phyloP scores from a whole-genome alignment of 2,797 vertebrate genomes.

The Mareca strepera region DNA sequence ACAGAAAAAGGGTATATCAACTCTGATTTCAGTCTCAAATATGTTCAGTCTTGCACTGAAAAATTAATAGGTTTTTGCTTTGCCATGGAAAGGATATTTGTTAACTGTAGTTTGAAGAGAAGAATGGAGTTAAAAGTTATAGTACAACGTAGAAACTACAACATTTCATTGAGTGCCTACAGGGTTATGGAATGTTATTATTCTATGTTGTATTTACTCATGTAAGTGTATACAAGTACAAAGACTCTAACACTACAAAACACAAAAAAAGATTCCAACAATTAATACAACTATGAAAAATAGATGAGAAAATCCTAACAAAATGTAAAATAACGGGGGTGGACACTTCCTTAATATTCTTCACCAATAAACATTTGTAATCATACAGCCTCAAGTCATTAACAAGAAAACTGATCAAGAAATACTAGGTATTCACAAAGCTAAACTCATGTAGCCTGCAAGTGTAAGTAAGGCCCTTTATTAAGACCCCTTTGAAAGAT shows the following conservation, averaged over 20 bases:
- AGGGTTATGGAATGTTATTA: not conserved
- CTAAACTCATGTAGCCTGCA: not conserved
- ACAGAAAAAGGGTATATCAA: not conserved
- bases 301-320: not conserved
- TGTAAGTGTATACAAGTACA: not conserved
- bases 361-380: not conserved
- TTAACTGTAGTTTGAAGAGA: not conserved
- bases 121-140: not conserved
- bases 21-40: not conserved
- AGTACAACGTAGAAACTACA: not conserved
- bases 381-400: not conserved
- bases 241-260: not conserved
- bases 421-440: not conserved
- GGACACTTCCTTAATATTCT: not conserved
- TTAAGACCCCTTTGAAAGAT: not conserved
- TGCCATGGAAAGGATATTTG: not conserved
- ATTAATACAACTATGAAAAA: not conserved
- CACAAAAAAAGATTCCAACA: not conserved
- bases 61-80: not conserved
- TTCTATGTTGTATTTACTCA: not conserved
- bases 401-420: not conserved
- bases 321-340: not conserved
- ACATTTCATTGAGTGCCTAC: not conserved
- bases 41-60: not conserved
- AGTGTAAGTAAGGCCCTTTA: not conserved